Conservation (phyloP, 30 jellyfish, hydroid and myxozoan species). For the Nemopilema nomurai region DNA sequence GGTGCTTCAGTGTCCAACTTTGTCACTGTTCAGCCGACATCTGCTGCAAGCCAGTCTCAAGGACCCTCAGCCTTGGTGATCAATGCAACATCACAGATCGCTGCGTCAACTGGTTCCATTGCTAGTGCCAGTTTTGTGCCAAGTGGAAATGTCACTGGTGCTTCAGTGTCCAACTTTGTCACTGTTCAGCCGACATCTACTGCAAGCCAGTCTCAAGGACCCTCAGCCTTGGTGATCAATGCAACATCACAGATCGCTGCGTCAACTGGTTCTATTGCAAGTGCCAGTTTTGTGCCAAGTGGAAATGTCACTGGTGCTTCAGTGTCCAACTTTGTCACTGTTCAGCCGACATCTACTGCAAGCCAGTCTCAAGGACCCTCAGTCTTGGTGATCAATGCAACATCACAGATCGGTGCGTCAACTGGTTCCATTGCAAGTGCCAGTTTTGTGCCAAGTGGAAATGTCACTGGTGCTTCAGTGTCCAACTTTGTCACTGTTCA, state of each 20-base stretch:
- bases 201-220: background rate
- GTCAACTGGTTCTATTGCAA: background rate
- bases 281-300: background rate
- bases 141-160: background rate
- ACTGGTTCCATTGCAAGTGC: background rate
- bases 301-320: background rate
- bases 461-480: background rate
- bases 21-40: background rate
- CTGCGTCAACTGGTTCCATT: background rate
- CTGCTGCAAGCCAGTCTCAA: background rate
- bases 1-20: background rate
- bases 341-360: background rate
- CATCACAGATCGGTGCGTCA: background rate
- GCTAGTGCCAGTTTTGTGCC: background rate
- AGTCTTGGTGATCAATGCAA: background rate
- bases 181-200: background rate
- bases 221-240: background rate
- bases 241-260: background rate
- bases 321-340: background rate
- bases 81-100: background rate
- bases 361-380: background rate
- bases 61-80: background rate
- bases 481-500: background rate
- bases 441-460: background rate
- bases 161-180: background rate